These are phyloP conservation scores for Cygnus buccinator DNA, from an alignment of 2,113 vertebrate genomes.

Conservation along the genomic window DNA sequence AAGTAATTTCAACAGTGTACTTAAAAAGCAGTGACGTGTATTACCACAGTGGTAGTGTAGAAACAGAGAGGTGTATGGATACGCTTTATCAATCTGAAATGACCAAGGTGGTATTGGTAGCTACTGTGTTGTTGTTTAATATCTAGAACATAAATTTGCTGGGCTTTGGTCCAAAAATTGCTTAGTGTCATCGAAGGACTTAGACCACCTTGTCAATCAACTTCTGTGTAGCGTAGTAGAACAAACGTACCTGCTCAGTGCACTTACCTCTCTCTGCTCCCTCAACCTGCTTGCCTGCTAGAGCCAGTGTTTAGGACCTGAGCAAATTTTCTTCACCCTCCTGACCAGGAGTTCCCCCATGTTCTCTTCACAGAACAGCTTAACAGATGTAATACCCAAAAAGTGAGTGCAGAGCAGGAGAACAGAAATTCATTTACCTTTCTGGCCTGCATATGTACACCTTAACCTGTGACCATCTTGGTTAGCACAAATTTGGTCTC, in stretches of 20 bases:
- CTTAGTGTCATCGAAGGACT: too few species aligned
- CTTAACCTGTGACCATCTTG: neutral
- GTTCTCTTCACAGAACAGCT: neutral
- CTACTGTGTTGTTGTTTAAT: neutral
- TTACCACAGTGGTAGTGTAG: neutral
- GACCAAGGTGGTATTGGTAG: neutral
- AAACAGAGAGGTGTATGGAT: neutral
- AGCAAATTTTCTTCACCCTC: neutral
- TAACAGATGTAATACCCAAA: too few species aligned
- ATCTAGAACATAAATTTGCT: neutral
- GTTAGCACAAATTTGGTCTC: neutral
- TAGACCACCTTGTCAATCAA: too few species aligned
- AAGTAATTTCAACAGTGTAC: neutral
- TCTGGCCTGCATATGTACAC: neutral
- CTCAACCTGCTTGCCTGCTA: neutral
- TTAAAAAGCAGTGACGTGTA: neutral
- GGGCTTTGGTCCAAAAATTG: neutral
- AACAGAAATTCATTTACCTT: neutral
- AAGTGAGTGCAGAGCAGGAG: neutral
- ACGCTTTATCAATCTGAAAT: neutral
- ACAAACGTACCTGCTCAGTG: too few species aligned
- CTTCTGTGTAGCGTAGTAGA: too few species aligned
- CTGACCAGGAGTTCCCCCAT: neutral
- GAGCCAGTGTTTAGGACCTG: neutral
- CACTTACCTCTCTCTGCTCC: neutral